Base-by-base conservation (phyloP, 2,113 vertebrate genomes). In the Dermatemys mawii region DNA sequence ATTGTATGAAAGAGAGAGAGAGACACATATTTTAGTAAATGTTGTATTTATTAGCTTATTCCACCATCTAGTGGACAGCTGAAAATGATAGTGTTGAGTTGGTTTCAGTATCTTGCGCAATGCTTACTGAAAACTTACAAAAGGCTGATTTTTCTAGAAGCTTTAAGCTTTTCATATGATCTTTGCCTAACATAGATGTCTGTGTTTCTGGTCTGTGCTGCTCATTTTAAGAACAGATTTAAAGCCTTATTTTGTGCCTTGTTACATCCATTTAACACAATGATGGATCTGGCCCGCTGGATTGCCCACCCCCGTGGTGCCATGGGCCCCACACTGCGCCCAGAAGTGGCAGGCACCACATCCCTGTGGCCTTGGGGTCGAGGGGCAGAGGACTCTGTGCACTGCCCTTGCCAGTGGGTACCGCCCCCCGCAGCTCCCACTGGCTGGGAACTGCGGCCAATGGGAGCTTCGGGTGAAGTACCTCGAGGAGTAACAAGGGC, bases 41-140 rank as follows among this genome's bases (percentile, higher is more conserved):
- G 49, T 24, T 76, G 86, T 27, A n/a, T 96, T 81, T 35, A 93
- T 97, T 95, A 96, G 84, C 87, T 93, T 96, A 73, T 96, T 80
- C 87, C 96, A 96, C 97, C 98, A 98, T 97, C 98, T 98, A 95
- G 93, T 96, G 97, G 96, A 48, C 50, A 49, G 5, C 17, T 57
- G 19, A 14, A 90, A 86, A 26, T 48, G 35, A 44, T 26, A n/a
- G 5, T 53, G 6, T 44, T 60, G 54, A 86, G 21, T 32, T 84
- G 53, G 16, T 32, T 83, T 83, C 32, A 3, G 0, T 4, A 10
- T 84, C 48, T 85, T 13, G 32, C 0, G 0, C 32, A 24, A 35
- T 27, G 19, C 10, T 41, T 44, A 75, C 11, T 75, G 41, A 75
- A 75, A 75, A 41, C 3, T 41, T 75, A n/a, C n/a, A 75, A 41